A percentile compares a stretch with the other conserved stretches of the same genome.
These are phyloP conservation scores for Luidia sarsii DNA, from an alignment of 53 echinoderm and acorn worm species.

Conservation along the genomic window DNA sequence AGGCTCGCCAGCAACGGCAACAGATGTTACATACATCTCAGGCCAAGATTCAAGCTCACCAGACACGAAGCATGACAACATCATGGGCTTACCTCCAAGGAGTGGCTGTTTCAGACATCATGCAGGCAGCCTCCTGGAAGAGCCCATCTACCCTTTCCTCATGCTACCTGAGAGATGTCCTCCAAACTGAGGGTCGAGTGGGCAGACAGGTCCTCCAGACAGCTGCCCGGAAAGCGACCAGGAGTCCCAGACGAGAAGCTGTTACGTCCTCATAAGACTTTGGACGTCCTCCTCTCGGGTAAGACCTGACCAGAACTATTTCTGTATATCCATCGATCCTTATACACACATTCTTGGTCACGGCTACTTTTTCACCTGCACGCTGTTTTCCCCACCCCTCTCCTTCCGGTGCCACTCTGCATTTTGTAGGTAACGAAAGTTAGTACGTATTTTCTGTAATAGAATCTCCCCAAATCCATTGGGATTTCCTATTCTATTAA, in stretches of 20 bases:
- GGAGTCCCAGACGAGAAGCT: not conserved
- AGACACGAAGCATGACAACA: slow-evolving; percentile 37
- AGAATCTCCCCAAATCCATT: slow-evolving; percentile 16
- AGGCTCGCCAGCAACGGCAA: too few relatives aligned
- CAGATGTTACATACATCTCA: not conserved
- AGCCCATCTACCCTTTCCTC: slow-evolving; percentile 34
- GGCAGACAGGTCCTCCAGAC: not conserved
- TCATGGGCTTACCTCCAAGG: slow-evolving; percentile 65
- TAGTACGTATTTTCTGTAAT: slow-evolving; percentile 11
- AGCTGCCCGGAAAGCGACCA: slow-evolving; percentile 2
- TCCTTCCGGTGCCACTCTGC: not conserved
- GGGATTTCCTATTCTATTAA: slow-evolving; percentile 18
- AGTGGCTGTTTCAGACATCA: slow-evolving; percentile 44
- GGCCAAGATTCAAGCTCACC: slow-evolving; percentile 13
- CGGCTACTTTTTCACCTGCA: not conserved
- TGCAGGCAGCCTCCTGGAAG: slow-evolving; percentile 58
- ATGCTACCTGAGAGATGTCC: slow-evolving; percentile 47
- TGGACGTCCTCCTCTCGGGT: not conserved
- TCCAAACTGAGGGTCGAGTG: not conserved
- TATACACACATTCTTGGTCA: not conserved
- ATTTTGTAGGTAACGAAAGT: not conserved
- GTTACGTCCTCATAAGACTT: not conserved
- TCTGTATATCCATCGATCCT: not conserved
- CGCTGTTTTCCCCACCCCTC: not conserved
- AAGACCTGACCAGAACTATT: not conserved